Conservation (phyloP, 2,888 invertebrate species). For the Slavum lentiscoides region DNA sequence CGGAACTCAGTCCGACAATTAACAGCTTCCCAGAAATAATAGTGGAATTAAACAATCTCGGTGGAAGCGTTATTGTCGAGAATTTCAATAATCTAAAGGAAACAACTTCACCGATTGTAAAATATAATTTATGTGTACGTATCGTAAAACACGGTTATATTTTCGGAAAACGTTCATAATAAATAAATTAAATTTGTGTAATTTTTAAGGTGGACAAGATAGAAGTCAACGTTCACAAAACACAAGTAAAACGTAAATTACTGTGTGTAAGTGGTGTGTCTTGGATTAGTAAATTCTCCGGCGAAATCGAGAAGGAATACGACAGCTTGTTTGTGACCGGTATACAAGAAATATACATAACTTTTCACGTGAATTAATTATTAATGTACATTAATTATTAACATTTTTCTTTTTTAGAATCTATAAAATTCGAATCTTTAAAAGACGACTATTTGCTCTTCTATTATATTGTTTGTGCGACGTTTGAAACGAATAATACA, state of each 20-base stretch:
- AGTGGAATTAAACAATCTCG: background rate
- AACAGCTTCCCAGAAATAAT: background rate
- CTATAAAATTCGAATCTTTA: background rate
- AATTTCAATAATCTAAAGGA: too few species aligned
- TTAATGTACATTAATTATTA: too few species aligned
- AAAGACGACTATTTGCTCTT: conserved; percentile 14
- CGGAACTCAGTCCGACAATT: background rate
- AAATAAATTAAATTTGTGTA: background rate
- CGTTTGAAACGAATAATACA: background rate
- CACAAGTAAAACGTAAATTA: background rate
- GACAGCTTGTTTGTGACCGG: background rate
- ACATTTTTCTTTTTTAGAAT: background rate
- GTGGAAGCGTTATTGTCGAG: background rate
- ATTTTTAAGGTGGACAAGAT: background rate
- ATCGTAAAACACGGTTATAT: background rate
- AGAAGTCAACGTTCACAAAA: background rate
- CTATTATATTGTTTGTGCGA: conserved; percentile 3
- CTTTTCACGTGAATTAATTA: background rate
- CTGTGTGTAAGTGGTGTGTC: background rate
- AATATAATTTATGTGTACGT: background rate
- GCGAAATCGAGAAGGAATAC: background rate
- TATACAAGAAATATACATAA: background rate
- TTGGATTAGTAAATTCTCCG: background rate
- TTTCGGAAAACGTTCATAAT: background rate
- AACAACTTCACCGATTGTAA: too few species aligned